Conservation (phyloP, 2,888 invertebrate genomes). For the Lumbricus terrestris region DNA sequence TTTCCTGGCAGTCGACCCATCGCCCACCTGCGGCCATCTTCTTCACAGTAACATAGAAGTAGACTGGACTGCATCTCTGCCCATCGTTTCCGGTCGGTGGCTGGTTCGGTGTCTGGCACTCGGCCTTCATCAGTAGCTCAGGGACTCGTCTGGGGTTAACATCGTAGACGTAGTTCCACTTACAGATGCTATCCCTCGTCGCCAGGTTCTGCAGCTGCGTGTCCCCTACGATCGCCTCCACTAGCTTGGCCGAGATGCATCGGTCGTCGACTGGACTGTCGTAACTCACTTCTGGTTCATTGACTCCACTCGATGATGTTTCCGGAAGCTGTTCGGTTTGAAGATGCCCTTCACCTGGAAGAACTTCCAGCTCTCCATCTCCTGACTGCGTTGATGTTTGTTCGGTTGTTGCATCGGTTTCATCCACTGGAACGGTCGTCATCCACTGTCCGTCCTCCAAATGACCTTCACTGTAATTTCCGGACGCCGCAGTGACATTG, state of each 20-base stretch:
- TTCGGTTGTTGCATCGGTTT: background rate
- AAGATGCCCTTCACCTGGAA: background rate
- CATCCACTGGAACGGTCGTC: background rate
- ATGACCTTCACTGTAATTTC: background rate
- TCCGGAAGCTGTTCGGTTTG: background rate
- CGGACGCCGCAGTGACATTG: constrained; percentile 3
- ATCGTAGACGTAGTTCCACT: background rate
- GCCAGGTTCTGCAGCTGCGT: background rate
- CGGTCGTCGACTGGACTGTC: background rate
- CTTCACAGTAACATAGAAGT: background rate
- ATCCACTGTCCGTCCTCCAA: background rate
- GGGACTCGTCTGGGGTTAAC: background rate
- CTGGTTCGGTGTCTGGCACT: background rate
- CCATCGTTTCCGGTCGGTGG: background rate
- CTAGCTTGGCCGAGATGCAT: background rate
- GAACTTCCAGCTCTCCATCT: background rate
- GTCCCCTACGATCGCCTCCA: background rate
- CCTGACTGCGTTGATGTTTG: background rate
- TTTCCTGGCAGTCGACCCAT: background rate
- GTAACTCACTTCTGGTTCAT: background rate
- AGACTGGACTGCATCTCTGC: background rate
- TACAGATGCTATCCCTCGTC: background rate
- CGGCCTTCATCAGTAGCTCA: constrained; percentile 5
- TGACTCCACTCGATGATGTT: background rate
- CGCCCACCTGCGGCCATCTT: background rate